Evolutionary conservation across 2,113 vertebrate species (phyloP).

Genomic region (Chloropsis hardwickii): DNA sequence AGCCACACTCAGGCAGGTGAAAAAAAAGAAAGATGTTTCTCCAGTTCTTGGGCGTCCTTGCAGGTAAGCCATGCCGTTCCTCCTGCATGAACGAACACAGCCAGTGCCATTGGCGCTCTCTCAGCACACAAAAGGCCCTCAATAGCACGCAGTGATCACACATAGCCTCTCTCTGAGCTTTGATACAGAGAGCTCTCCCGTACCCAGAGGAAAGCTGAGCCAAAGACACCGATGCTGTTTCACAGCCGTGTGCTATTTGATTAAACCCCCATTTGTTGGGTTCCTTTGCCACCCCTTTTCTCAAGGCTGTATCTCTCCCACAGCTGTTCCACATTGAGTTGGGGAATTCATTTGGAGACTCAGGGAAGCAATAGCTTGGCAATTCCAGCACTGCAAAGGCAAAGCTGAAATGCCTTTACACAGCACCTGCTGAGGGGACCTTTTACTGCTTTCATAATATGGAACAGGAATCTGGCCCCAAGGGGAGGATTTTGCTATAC

Average conservation of each 20-base stretch:
- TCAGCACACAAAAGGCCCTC: not conserved
- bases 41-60: not conserved
- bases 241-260: not conserved
- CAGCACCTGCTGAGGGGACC: slow-evolving; percentile 66
- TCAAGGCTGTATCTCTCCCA: slow-evolving; percentile 45
- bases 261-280: slow-evolving; percentile 10
- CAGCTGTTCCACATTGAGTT: slow-evolving; percentile 55
- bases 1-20: not conserved
- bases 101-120: not conserved
- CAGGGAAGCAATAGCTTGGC: slow-evolving; percentile 49
- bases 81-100: not conserved
- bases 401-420: slow-evolving; percentile 48
- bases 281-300: slow-evolving; percentile 45
- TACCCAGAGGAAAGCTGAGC: not conserved
- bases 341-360: slow-evolving; percentile 45
- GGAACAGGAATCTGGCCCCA: slow-evolving; percentile 68
- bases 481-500: slow-evolving; percentile 48
- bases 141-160: not conserved
- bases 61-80: not conserved
- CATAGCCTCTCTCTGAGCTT: not conserved
- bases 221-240: not conserved
- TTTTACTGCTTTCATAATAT: slow-evolving; percentile 67
- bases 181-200: not conserved
- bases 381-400: slow-evolving; percentile 38
- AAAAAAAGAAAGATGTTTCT: not conserved